Evolutionary conservation across 2,113 vertebrate genomes (phyloP).

Genomic region (Galbula dea): DNA sequence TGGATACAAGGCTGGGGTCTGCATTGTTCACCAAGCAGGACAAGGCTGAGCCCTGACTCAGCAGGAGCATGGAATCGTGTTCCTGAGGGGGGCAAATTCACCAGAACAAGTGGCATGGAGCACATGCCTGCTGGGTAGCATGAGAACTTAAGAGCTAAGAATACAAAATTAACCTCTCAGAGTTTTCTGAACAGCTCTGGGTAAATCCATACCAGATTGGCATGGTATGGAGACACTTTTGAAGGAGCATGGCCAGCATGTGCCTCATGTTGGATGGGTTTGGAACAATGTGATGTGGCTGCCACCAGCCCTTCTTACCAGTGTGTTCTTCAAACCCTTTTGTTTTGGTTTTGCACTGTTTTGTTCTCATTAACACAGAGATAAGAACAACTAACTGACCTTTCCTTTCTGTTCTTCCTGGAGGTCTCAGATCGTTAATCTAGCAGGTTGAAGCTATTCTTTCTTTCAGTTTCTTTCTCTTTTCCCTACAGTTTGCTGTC

Average conservation of each 20-base stretch:
- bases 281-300: background rate
- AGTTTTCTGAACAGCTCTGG: background rate
- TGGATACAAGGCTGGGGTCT: background rate
- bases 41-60: background rate
- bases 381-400: background rate
- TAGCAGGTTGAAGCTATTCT: background rate
- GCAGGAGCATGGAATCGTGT: background rate
- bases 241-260: background rate
- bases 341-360: background rate
- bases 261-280: accelerated
- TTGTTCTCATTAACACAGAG: background rate
- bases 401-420: background rate
- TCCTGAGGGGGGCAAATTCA: background rate
- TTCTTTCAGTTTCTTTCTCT: background rate
- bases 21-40: accelerated
- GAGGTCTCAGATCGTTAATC: background rate
- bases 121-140: accelerated
- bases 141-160: background rate
- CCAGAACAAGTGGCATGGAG: accelerated
- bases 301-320: background rate
- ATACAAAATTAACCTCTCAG: background rate
- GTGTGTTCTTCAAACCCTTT: background rate
- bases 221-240: accelerated
- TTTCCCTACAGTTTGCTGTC: background rate
- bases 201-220: background rate